phyloP scores from a whole-genome alignment of 2,888 invertebrate genomes.

The Conistra vaccinii region DNA sequence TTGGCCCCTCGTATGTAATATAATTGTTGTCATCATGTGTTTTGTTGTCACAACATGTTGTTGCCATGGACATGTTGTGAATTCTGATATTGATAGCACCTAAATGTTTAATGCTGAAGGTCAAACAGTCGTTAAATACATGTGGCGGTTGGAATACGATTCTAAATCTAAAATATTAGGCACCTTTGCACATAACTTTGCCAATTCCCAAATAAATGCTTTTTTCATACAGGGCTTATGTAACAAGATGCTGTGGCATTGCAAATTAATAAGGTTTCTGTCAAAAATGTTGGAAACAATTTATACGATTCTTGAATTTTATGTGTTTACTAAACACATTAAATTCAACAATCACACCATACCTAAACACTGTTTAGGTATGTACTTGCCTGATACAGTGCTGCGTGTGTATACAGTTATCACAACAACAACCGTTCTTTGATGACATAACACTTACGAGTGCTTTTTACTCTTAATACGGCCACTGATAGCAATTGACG shows the following conservation, averaged over 20 bases:
- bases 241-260: too few species aligned
- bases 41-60: slow-evolving; percentile 19
- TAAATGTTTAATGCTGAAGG: slow-evolving; percentile 6
- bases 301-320: background rate
- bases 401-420: background rate
- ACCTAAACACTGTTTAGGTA: too few species aligned
- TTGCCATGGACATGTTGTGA: slow-evolving; percentile 36
- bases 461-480: slow-evolving; percentile 37
- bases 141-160: background rate
- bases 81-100: slow-evolving; percentile 18
- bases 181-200: background rate
- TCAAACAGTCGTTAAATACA: background rate
- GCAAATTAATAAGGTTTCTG: background rate
- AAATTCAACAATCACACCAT: too few species aligned
- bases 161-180: background rate
- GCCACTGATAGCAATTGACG: slow-evolving; percentile 44
- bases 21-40: background rate
- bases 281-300: background rate
- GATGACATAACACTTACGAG: slow-evolving; percentile 55
- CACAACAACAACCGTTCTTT: slow-evolving; percentile 27
- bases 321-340: too few species aligned
- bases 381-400: too few species aligned
- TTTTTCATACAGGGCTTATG: background rate
- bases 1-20: slow-evolving; percentile 6
- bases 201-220: background rate